Conservation (phyloP, 2,888 invertebrate species). For the Ophioninae sp. region DNA sequence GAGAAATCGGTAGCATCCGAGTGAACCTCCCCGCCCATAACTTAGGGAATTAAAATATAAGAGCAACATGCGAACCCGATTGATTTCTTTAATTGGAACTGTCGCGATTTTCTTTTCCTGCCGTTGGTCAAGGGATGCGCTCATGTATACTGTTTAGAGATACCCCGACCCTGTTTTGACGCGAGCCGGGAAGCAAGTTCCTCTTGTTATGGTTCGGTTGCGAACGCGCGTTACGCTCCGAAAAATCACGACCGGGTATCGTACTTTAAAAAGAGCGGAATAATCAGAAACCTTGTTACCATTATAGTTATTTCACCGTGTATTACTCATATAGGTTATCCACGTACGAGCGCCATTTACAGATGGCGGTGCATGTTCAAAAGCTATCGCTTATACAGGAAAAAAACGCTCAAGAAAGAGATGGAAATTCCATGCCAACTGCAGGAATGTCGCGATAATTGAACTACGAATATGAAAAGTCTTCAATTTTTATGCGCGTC, state of each 20-base stretch:
- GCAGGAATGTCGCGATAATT: no score
- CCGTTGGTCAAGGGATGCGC: background rate
- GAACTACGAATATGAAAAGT: no score
- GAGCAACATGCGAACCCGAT: background rate
- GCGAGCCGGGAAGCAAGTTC: slow-evolving; percentile 21
- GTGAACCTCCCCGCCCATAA: background rate
- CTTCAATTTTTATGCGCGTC: no score
- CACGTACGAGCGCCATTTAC: background rate
- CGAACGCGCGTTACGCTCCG: slow-evolving; percentile 47
- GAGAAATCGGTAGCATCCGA: slow-evolving; percentile 5
- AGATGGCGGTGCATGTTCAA: background rate
- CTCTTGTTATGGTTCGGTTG: slow-evolving; percentile 46
- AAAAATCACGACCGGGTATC: slow-evolving; percentile 39
- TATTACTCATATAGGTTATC: background rate
- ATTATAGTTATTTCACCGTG: background rate
- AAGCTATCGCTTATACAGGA: background rate
- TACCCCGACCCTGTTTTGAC: background rate
- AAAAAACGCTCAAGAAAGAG: no score
- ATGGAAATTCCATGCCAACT: no score
- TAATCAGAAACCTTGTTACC: slow-evolving; percentile 16
- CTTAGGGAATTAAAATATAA: slow-evolving; percentile 11
- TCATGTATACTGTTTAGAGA: background rate
- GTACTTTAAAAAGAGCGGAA: slow-evolving; percentile 32
- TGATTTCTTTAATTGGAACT: background rate
- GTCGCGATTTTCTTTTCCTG: background rate